Evolutionary conservation across 2,888 invertebrate genomes (phyloP), one percentile per base, ranked within the genome.

Genomic region (Euplagia quadripunctaria): DNA sequence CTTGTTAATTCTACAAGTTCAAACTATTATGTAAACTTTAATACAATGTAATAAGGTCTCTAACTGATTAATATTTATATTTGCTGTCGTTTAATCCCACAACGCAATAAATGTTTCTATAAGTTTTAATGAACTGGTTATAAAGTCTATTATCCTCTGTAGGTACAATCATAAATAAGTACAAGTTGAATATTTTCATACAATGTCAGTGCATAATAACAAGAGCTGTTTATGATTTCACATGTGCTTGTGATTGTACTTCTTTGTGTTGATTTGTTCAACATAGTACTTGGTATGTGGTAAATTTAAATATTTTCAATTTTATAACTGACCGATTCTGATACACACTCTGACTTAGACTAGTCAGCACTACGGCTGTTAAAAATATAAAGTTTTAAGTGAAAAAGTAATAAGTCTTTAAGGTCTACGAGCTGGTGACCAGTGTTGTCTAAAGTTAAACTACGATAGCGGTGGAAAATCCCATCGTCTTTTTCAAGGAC

Each of bases 171-270:
- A 63, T 81, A 83, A 31, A 31, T 31, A 31, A 83, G 79, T 71
- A 64, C 51, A 17, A 71, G 71, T 76, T 69, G 71, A 74, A 75
- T 79, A 80, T 82, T 80, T 78, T 76, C 79, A 75, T 77, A 83
- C 79, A 82, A 79, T 74, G 76, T 41, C 71, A 68, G 68, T 74
- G 71, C 70, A 74, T 76, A 77, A 79, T 81, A 84, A 81, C 74
- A 71, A 73, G 69, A 66, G 42, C 52, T 70, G 78, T 78, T 83
- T 83, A 84, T 75, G 82, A 64, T 81, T 76, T 72, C 76, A 65
- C 84, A 77, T 75, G 73, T 74, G 73, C 70, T 75, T 72, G 76
- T 74, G 68, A 71, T 31, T 65, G 73, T 72, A 71, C 69, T 70
- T 81, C 74, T 69, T 83, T 74, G 72, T 77, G 55, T 52, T 70